Conservation (phyloP, 2,113 vertebrate species). For the Nicator chloris region DNA sequence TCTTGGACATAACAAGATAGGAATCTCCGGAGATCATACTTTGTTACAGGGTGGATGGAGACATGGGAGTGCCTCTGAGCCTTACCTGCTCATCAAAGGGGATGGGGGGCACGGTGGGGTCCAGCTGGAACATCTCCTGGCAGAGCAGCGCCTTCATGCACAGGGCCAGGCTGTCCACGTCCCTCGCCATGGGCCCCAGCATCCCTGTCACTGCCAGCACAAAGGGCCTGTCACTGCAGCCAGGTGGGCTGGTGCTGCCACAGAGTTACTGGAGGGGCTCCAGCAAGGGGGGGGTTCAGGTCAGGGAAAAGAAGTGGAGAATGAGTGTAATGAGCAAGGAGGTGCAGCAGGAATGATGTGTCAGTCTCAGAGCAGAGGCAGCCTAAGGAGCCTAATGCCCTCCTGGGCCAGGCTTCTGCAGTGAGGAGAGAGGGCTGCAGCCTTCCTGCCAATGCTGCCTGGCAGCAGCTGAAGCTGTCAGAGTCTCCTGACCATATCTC, state of each 20-base stretch:
- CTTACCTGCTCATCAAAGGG: conserved; percentile 81
- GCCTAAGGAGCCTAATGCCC: not conserved
- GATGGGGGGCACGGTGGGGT: conserved; percentile 85
- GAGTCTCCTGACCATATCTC: not conserved
- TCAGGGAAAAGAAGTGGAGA: not conserved
- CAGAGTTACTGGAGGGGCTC: not conserved
- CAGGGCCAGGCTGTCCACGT: conserved; percentile 88
- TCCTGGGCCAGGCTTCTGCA: not conserved
- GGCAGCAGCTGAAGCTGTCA: not conserved
- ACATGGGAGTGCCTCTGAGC: not conserved
- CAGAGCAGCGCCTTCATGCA: conserved; percentile 87
- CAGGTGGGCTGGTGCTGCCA: not conserved
- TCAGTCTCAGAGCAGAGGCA: not conserved
- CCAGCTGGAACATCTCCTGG: conserved; percentile 86
- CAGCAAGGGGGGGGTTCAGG: not conserved
- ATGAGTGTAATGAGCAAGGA: not conserved
- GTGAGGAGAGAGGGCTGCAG: not conserved
- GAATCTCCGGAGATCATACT: not conserved
- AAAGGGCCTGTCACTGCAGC: not conserved
- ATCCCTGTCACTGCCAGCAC: not conserved
- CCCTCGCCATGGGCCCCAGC: conserved; percentile 80
- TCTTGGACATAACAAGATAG: not conserved
- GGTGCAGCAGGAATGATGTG: not conserved
- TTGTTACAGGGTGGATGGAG: not conserved
- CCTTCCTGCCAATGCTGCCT: not conserved